Percentiles rank a stretch among this genome's conserved stretches.
phyloP scores from a whole-genome alignment of 2,797 vertebrate genomes.

The Pangasius larnaudii region DNA sequence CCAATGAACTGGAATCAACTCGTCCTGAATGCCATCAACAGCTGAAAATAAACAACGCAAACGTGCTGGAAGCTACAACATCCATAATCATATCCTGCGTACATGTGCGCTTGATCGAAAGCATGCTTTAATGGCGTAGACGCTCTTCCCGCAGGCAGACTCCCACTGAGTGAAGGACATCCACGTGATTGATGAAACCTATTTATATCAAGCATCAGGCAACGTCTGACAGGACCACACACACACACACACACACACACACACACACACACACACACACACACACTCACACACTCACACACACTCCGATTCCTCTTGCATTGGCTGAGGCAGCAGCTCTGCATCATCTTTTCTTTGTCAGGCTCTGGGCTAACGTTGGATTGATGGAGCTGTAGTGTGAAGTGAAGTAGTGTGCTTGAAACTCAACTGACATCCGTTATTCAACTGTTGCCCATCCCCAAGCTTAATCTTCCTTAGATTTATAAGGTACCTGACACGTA shows the following conservation, averaged over 20 bases:
- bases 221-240: slow-evolving; percentile 34
- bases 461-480: slow-evolving; percentile 27
- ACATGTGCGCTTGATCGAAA: slow-evolving; percentile 69
- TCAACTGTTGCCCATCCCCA: slow-evolving; percentile 1
- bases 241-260: slow-evolving; percentile 21
- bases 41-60: slow-evolving; percentile 22
- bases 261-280: neutral
- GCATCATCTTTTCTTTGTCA: slow-evolving; percentile 33
- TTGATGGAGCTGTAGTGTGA: slow-evolving; percentile 22
- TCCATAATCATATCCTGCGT: slow-evolving; percentile 56
- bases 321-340: slow-evolving; percentile 31
- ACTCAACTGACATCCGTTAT: slow-evolving; percentile 20
- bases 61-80: slow-evolving; percentile 19
- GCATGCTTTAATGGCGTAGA: slow-evolving; percentile 62
- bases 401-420: neutral
- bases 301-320: slow-evolving; percentile 4
- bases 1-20: slow-evolving; percentile 3
- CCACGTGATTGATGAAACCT: slow-evolving; percentile 73
- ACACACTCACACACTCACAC: slow-evolving; percentile 11
- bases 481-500: slow-evolving; percentile 26
- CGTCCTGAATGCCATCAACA: slow-evolving; percentile 14
- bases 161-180: slow-evolving; percentile 69
- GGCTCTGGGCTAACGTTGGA: slow-evolving; percentile 20
- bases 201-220: slow-evolving; percentile 65
- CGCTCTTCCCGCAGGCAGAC: slow-evolving; percentile 69